These are phyloP conservation scores for Limnothrissa miodon DNA, from an alignment of 2,113 vertebrate genomes.

Conservation along the genomic window DNA sequence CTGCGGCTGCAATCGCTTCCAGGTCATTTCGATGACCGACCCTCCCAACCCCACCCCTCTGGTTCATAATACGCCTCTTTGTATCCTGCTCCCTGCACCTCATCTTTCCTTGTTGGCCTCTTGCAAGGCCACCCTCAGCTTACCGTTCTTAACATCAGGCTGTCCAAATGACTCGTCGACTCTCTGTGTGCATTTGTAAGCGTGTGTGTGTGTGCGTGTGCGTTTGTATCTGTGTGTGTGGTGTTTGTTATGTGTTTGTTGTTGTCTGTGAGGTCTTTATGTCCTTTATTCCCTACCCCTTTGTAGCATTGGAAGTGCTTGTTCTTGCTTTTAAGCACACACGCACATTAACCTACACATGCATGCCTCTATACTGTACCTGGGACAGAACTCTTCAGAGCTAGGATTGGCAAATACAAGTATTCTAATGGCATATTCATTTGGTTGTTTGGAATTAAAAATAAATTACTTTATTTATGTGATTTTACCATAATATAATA, in stretches of 20 bases:
- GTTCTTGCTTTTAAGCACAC: neutral
- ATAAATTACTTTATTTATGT: neutral
- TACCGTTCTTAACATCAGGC: constrained; percentile 58
- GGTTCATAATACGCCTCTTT: neutral
- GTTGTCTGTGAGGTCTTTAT: constrained; percentile 2
- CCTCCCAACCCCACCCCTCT: too few species aligned
- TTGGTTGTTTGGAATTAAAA: neutral
- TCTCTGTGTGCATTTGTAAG: constrained; percentile 49
- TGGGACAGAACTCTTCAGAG: neutral
- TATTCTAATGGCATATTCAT: neutral
- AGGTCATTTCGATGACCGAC: constrained; percentile 38
- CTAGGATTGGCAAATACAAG: neutral
- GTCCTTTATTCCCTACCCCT: neutral
- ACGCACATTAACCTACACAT: neutral
- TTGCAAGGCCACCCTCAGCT: neutral
- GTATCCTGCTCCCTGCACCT: neutral
- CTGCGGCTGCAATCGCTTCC: constrained; percentile 48
- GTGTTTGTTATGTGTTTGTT: neutral
- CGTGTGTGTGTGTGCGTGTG: constrained; percentile 39
- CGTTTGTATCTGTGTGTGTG: constrained; percentile 11
- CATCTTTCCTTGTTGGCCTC: constrained; percentile 30
- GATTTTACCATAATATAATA: neutral
- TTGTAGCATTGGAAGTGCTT: neutral
- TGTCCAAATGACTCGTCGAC: constrained; percentile 73
- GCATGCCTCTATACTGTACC: neutral